Base-by-base conservation (phyloP, 2,888 invertebrate species). In the Sesia bembeciformis region DNA sequence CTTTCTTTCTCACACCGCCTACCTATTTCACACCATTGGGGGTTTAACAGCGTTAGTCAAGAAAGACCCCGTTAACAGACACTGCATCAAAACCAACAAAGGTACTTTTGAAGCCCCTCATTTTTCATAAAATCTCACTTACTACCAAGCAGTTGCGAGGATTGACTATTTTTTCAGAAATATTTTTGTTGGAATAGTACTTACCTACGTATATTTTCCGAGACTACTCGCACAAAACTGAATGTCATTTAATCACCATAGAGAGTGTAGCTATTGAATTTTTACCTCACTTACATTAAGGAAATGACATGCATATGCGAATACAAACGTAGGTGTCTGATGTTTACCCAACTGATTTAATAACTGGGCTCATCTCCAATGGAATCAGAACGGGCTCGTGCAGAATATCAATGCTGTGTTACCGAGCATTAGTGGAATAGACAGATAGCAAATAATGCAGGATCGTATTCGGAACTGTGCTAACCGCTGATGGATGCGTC, bases 261-360 rank as follows among this genome's bases (percentile, higher is more conserved):
- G 4, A 23, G 23, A 23, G 7, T 46, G 46, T 23, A 23, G 23
- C 23, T 23, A 46, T 46, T 46, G 46, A 46, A 8, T 46, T 23
- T 46, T 46, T 23, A 23, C 46, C n/a, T 46, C 7, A 46, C 46
- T n/a, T 23, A 46, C n/a, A 46, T 46, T 46, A 46, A 8, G n/a
- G 7, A 8, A 46, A 46, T 46, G 7, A 46, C 46, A 38, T 54
- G 51, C 51, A 50, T 51, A 54, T 51, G 54, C 54, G 42, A 54
- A 54, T 54, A n/a, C n/a, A 52, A 46, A 40, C 40, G n/a, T 49
- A 52, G 65, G 83, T 79, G 81, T 78, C 72, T 70, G 57, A 40
- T 78, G 81, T 85, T 85, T 81, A 80, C 76, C 71, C 77, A 74
- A 75, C 76, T 81, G 85, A 87, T 88, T 87, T 83, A 84, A 86